Evolutionary conservation across 2,888 invertebrate species (phyloP).

Genomic region (Ecliptopera silaceata): DNA sequence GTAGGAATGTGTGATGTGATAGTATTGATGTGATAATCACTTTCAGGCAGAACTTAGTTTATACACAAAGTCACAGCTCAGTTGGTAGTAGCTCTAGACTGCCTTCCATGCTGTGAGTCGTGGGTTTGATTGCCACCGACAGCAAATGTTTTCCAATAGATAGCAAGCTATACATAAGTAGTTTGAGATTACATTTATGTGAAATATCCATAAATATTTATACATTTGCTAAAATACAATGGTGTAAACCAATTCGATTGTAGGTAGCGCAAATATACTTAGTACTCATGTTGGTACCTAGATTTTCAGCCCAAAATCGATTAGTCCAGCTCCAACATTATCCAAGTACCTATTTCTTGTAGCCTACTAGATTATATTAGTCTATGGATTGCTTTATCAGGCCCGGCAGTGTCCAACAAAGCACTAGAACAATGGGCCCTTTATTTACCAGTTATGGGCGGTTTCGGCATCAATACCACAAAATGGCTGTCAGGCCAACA

Average conservation of each 20-base stretch:
- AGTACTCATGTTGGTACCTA: too few relatives aligned
- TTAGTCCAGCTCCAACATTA: background rate
- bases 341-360: background rate
- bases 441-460: constrained; percentile 24
- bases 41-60: background rate
- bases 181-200: background rate
- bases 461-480: constrained; percentile 11
- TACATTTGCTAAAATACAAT: too few relatives aligned
- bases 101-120: too few relatives aligned
- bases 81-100: too few relatives aligned
- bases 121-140: too few relatives aligned
- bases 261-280: too few relatives aligned
- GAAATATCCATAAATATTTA: too few relatives aligned
- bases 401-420: constrained; percentile 10
- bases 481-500: constrained; percentile 6
- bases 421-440: constrained; percentile 21
- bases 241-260: too few relatives aligned
- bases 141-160: too few relatives aligned
- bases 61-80: too few relatives aligned
- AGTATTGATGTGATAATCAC: constrained; percentile 4
- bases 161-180: too few relatives aligned
- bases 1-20: constrained; percentile 15
- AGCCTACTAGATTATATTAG: background rate
- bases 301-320: too few relatives aligned
- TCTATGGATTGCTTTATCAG: constrained; percentile 14